Base-by-base conservation (phyloP, 2,113 vertebrate genomes). In the Clarias magur region DNA sequence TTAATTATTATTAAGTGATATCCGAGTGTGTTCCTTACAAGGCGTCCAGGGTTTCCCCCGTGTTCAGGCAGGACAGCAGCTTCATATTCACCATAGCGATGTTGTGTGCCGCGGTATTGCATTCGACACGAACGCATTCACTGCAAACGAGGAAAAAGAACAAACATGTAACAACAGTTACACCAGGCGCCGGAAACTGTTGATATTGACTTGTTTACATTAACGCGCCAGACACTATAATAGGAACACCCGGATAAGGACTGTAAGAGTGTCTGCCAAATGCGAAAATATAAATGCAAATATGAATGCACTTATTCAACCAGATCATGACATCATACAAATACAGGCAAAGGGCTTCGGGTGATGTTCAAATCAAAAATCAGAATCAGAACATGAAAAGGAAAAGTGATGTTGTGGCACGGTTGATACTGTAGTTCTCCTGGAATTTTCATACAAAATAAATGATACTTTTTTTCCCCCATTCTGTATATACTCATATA, bases 51-150 rank as follows among this genome's bases (percentile, higher is more conserved):
- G 91, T 95, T 85, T 88, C 92, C 57, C 96, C 91, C 0, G 89
- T 75, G 21, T 82, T 92, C 89, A 96, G 92, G 93, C 95, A 95
- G 87, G 95, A 93, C 86, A 93, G 5, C 25, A 97, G 92, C 92
- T 95, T 93, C 0, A 94, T 70, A 25, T 92, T 91, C 86, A 96
- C 90, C 67, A 95, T 92, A 0, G 93, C 87, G 82, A 95, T 95
- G 90, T 92, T 95, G 90, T 96, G 94, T 89, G 94, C 10, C 1
- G 95, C 91, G 86, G 93, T 91, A 13, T 0, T 89, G 83, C 96
- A 96, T 84, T 96, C 94, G 0, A 16, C 87, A 0, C 91, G 94
- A 83, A 96, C 86, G 89, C 80, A 93, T 91, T 96, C 95, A 0
- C 97, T 98, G 93, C 67, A 80, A 59, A 87, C 0, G 48, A 82